A percentile compares a stretch with the other conserved stretches of the same genome.
Evolutionary conservation across 53 echinoderm and acorn worm species (phyloP).

Genomic region (Zoroaster sp.): DNA sequence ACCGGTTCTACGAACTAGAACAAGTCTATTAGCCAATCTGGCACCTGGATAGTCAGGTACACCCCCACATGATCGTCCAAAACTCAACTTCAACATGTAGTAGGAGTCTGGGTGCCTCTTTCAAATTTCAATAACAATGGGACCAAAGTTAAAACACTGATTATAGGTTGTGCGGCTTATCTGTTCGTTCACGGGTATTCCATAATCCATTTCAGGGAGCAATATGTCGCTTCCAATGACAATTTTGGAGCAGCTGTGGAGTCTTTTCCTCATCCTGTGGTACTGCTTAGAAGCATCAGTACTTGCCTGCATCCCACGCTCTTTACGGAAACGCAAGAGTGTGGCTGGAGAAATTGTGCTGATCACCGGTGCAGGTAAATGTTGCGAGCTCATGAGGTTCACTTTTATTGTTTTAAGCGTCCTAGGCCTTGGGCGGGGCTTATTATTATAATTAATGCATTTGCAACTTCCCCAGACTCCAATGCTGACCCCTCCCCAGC

Average conservation of each 20-base stretch:
- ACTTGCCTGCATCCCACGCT: constrained; percentile 17
- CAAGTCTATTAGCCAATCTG: not conserved
- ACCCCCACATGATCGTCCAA: not conserved
- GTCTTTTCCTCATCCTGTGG: constrained; percentile 4
- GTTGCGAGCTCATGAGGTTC: too few species aligned
- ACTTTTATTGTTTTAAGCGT: too few species aligned
- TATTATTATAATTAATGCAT: too few species aligned
- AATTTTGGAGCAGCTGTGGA: not conserved
- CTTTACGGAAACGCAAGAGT: constrained; percentile 60
- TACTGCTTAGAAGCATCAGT: constrained; percentile 29
- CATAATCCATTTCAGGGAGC: too few species aligned
- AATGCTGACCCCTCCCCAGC: too few species aligned
- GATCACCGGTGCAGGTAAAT: constrained; percentile 75
- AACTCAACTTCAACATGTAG: not conserved
- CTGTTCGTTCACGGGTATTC: too few species aligned
- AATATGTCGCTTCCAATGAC: constrained; percentile 21
- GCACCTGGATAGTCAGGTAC: not conserved
- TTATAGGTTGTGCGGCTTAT: too few species aligned
- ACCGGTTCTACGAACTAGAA: not conserved
- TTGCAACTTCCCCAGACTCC: too few species aligned
- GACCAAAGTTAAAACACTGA: too few species aligned
- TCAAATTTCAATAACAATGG: too few species aligned
- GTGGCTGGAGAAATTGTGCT: constrained; percentile 88
- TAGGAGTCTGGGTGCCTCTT: not conserved
- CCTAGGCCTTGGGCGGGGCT: too few species aligned